Evolutionary conservation across 2,888 invertebrate species (phyloP).

Genomic region (Glyphotaelius pellucidus): DNA sequence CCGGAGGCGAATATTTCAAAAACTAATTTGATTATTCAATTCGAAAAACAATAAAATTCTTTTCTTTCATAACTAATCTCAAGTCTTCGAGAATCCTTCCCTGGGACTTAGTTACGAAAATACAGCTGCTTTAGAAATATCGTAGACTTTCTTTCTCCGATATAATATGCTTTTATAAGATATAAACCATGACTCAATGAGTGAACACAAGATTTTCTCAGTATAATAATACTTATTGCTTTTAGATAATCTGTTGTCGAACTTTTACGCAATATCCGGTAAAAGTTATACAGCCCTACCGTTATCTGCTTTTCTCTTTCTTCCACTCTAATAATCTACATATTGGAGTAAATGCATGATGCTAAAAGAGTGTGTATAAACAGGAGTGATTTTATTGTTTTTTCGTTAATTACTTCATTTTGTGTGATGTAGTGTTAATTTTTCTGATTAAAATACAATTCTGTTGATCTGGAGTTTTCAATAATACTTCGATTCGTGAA

Average conservation of each 20-base stretch:
- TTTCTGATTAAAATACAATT: too few relatives aligned
- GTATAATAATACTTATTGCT: not conserved
- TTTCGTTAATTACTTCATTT: too few relatives aligned
- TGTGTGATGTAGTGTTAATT: too few relatives aligned
- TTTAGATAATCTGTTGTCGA: not conserved
- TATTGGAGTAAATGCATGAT: not conserved
- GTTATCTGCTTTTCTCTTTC: not conserved
- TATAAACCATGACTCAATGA: not conserved
- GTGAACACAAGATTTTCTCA: not conserved
- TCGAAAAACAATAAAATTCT: not conserved
- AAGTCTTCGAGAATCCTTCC: not conserved
- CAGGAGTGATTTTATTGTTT: too few relatives aligned
- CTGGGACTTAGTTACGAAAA: not conserved
- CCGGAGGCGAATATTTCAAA: too few relatives aligned
- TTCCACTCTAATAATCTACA: not conserved
- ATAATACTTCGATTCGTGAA: too few relatives aligned
- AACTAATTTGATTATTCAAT: not conserved
- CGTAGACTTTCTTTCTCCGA: not conserved
- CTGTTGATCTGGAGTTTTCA: too few relatives aligned
- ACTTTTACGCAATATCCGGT: not conserved
- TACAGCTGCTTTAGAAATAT: not conserved
- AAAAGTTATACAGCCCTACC: not conserved
- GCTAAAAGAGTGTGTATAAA: too few relatives aligned
- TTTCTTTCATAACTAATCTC: not conserved
- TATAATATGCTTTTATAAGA: not conserved